Percentiles rank a stretch among this genome's conserved stretches.
These are phyloP conservation scores for Horisme vitalbata DNA, from an alignment of 2,888 invertebrate species.

Conservation along the genomic window DNA sequence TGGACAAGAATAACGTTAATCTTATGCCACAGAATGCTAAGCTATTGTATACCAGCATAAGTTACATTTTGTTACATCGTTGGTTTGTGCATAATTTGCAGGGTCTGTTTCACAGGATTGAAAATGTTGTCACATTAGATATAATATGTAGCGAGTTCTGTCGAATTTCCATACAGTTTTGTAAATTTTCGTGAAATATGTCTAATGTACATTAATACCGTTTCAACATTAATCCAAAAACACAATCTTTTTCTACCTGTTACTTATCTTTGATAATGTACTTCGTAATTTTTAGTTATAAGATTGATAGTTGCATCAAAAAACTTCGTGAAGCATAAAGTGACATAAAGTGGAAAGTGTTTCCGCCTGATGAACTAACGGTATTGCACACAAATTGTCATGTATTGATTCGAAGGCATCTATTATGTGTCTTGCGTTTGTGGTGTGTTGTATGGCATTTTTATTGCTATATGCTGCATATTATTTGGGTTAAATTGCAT, in stretches of 20 bases:
- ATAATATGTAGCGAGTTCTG: no score
- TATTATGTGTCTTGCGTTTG: conserved; percentile 41
- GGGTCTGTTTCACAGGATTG: no score
- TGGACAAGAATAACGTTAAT: background rate
- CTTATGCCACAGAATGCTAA: background rate
- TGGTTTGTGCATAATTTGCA: no score
- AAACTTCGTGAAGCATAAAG: conserved; percentile 48
- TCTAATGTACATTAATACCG: no score
- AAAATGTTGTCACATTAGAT: no score
- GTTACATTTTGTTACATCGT: no score
- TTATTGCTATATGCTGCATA: conserved; percentile 14
- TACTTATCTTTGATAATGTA: conserved; percentile 12
- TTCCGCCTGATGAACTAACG: conserved; percentile 61
- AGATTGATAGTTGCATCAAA: conserved; percentile 31
- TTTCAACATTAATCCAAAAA: conserved; percentile 4
- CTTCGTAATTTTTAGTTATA: conserved; percentile 18
- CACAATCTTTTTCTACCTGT: conserved; percentile 2
- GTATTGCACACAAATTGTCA: conserved; percentile 60
- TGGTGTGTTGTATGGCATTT: conserved; percentile 28
- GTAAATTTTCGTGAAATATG: no score
- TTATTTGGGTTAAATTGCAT: conserved; percentile 26
- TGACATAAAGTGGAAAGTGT: conserved; percentile 71
- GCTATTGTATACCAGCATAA: no score
- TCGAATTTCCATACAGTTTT: no score
- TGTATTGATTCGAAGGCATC: conserved; percentile 40